Evolutionary conservation across 2,113 vertebrate genomes (phyloP).

Genomic region (zebrafish (Danio rerio)): GRCz12tu NC_133196.1:25750501-25751000

Average conservation of each 20-base stretch:
- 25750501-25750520: constrained; percentile 63
- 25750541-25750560: constrained; percentile 73
- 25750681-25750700: constrained; percentile 1
- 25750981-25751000: too few relatives aligned
- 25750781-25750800: constrained; percentile 1
- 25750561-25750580: constrained; percentile 1
- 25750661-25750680: constrained; percentile 12
- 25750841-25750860: neutral
- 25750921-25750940: too few relatives aligned
- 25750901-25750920: neutral
- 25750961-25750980: too few relatives aligned
- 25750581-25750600: constrained; percentile 12
- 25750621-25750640: constrained; percentile 23
- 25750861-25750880: neutral
- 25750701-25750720: constrained; percentile 11
- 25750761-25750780: constrained; percentile 6
- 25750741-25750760: constrained; percentile 23
- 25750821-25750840: neutral
- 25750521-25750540: constrained; percentile 75
- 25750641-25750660: constrained; percentile 50
- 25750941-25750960: too few relatives aligned
- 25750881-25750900: neutral
- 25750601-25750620: constrained; percentile 16
- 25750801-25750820: constrained; percentile 4
- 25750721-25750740: constrained; percentile 18